Conservation (phyloP, 2,888 invertebrate species). For the Acrobasis suavella region DNA sequence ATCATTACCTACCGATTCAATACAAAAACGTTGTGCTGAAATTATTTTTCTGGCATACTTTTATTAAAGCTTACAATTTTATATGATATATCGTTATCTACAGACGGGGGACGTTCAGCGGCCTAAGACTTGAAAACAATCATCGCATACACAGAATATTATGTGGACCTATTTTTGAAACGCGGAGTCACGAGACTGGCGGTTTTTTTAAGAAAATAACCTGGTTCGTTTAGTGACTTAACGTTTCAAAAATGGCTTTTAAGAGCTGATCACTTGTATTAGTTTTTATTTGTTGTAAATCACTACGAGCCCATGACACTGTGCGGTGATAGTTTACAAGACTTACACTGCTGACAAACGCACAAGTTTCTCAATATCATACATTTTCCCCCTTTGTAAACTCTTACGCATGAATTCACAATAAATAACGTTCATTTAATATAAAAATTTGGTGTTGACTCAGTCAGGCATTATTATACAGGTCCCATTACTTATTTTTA, state of each 20-base stretch:
- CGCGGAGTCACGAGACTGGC: too few species aligned
- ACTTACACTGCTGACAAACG: background rate
- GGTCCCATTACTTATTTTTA: conserved; percentile 59
- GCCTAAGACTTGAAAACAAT: conserved; percentile 2
- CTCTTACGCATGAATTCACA: conserved; percentile 37
- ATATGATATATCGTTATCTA: conserved; percentile 34
- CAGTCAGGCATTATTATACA: conserved; percentile 67
- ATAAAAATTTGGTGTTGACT: conserved; percentile 72
- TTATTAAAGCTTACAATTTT: conserved; percentile 42
- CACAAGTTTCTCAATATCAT: conserved; percentile 3
- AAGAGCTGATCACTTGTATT: too few species aligned
- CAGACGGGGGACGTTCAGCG: conserved; percentile 25
- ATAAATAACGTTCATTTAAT: conserved; percentile 52
- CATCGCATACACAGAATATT: background rate
- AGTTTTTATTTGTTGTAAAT: background rate
- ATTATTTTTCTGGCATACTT: conserved; percentile 35
- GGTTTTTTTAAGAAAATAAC: too few species aligned
- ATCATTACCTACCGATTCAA: conserved; percentile 29
- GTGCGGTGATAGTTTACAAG: background rate
- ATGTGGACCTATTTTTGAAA: too few species aligned
- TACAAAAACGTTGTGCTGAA: conserved; percentile 35
- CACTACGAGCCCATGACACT: background rate
- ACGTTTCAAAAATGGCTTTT: too few species aligned
- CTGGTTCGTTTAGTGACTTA: too few species aligned
- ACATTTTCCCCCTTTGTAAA: conserved; percentile 24